These are phyloP conservation scores for Calidris pugnax DNA, from an alignment of 2,113 vertebrate species.

Conservation along the genomic window DNA sequence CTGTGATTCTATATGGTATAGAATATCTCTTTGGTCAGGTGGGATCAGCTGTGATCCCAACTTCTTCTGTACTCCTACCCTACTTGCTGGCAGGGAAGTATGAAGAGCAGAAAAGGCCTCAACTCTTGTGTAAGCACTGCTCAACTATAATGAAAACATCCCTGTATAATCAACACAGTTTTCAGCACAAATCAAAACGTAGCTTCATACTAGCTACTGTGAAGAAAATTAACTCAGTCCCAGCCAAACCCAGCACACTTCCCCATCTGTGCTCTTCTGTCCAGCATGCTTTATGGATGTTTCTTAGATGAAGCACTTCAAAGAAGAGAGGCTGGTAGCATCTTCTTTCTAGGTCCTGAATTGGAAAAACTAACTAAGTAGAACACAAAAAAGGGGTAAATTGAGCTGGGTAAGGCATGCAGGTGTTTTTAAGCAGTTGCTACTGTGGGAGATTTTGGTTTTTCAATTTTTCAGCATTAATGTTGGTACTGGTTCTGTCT, in stretches of 20 bases:
- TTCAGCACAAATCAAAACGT: not conserved
- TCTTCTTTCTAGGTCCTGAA: too few relatives aligned
- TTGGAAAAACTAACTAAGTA: too few relatives aligned
- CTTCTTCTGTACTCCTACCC: not conserved
- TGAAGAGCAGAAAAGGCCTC: not conserved
- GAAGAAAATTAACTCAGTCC: not conserved
- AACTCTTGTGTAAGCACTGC: not conserved
- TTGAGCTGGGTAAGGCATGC: too few relatives aligned
- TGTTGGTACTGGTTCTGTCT: not conserved
- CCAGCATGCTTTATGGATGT: not conserved
- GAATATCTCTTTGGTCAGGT: not conserved
- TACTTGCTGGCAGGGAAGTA: not conserved
- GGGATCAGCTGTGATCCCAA: not conserved
- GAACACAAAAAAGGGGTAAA: too few relatives aligned
- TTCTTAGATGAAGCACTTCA: not conserved
- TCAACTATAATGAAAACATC: not conserved
- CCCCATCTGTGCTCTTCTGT: not conserved
- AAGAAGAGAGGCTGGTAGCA: not conserved
- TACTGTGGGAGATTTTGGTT: not conserved
- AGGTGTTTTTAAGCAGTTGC: not conserved
- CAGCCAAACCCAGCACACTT: not conserved
- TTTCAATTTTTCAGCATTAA: not conserved
- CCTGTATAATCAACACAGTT: not conserved
- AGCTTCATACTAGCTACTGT: not conserved
- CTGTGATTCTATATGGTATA: not conserved